phyloP scores from a whole-genome alignment of 2,797 vertebrate species.

The Zonotrichia albicollis region DNA sequence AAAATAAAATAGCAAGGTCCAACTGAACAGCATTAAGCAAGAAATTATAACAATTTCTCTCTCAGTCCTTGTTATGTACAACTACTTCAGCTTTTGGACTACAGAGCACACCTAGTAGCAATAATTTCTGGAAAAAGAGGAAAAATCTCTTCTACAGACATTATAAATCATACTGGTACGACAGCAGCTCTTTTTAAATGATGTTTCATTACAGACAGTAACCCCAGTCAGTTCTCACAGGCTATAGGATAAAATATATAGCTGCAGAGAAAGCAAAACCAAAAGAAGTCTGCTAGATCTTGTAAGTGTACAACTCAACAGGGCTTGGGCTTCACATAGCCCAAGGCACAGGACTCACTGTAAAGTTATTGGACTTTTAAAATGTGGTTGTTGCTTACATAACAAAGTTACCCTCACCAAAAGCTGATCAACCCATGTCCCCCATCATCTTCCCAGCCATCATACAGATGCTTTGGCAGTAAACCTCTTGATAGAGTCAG shows the following conservation, averaged over 20 bases:
- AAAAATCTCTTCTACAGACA: neutral
- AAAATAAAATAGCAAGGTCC: neutral
- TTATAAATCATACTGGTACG: neutral
- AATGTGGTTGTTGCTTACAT: neutral
- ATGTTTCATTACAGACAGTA: neutral
- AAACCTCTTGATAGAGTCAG: neutral
- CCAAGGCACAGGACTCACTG: neutral
- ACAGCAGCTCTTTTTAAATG: neutral
- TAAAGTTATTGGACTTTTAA: neutral
- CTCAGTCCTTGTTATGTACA: neutral
- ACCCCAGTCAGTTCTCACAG: neutral
- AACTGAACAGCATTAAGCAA: neutral
- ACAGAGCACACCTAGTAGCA: accelerated
- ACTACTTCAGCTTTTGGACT: neutral
- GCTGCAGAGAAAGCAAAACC: neutral
- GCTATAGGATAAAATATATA: neutral
- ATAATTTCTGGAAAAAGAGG: neutral
- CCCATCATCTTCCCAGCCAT: neutral
- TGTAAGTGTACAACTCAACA: neutral
- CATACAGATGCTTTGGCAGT: neutral
- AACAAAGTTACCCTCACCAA: neutral
- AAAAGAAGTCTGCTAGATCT: neutral
- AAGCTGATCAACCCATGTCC: neutral
- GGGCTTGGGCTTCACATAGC: accelerated
- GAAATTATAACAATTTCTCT: neutral